A percentile compares a stretch with the other conserved stretches of the same genome.
Conservation (phyloP, 2,797 vertebrate genomes). For the Syndactyla subalaris region DNA sequence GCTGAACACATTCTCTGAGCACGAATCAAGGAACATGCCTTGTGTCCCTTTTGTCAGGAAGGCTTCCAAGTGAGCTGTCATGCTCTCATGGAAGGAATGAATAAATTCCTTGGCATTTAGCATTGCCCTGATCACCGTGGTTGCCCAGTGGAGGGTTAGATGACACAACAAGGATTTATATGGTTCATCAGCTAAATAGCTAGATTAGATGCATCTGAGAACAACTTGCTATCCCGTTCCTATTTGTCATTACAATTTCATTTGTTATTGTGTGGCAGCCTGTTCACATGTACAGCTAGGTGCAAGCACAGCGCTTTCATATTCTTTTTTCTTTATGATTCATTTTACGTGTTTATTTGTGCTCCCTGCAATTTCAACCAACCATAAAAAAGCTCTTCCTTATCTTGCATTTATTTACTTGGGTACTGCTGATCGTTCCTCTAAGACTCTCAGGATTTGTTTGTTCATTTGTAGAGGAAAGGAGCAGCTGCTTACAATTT, state of each 20-base stretch:
- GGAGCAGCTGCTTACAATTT: not conserved
- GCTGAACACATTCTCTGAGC: not conserved
- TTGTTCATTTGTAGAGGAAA: not conserved
- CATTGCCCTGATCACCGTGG: not conserved
- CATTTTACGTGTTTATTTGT: not conserved
- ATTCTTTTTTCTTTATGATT: not conserved
- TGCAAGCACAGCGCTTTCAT: not conserved
- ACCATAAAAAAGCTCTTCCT: not conserved
- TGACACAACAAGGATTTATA: conserved; percentile 17
- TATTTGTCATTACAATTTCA: not conserved
- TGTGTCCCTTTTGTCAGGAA: not conserved
- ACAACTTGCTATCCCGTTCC: not conserved
- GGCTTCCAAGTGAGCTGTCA: not conserved
- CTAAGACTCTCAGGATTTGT: not conserved
- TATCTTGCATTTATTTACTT: not conserved
- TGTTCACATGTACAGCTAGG: not conserved
- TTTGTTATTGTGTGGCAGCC: not conserved
- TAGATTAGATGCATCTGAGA: conserved; percentile 2
- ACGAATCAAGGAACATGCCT: not conserved
- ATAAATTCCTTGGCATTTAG: conserved; percentile 5
- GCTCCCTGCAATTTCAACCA: not conserved
- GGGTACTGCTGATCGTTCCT: not conserved
- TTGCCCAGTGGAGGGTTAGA: not conserved
- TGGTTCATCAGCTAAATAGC: not conserved
- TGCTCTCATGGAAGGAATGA: not conserved